Evolutionary conservation across 2,888 invertebrate genomes (phyloP), one percentile per base, ranked within the genome.

Genomic region (Stomorhina lunata): DNA sequence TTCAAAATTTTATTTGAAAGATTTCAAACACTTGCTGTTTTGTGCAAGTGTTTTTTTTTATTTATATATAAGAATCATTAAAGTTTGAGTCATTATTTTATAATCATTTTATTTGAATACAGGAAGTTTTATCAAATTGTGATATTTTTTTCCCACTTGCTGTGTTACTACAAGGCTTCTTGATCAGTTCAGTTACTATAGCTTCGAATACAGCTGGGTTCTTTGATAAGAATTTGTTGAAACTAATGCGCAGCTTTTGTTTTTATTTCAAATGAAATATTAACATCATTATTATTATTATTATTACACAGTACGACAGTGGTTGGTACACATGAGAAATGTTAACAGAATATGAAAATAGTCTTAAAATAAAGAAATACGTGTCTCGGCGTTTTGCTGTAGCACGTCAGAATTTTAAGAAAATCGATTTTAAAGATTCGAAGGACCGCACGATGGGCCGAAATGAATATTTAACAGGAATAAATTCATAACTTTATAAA

Each of bases 31-130:
- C 57, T 75, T 75, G 75, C 48, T 32, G 10, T 55, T n/a, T 65
- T 43, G 29, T 40, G 17, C 17, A 17, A 15, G 4, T 43, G 15
- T 27, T 37, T n/a, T 25, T 34, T 37, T 27, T 45, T 1, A 27
- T 20, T 7, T 20, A 27, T 17, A 17, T 53, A 7, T 32, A 34
- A 17, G n/a, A n/a, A n/a, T n/a, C n/a, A n/a, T n/a, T n/a, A n/a
- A 15, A n/a, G 7, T 27, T 65, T 79, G 72, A 79, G 65, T 79
- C 79, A 72, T 59, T n/a, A n/a, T n/a, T n/a, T n/a, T n/a, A n/a
- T n/a, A n/a, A n/a, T n/a, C n/a, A n/a, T n/a, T n/a, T 40, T 55
- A 37, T 79, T 79, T 65, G 48, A 22, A 25, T 17, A 27, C 71
- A 72, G 79, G 79, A 79, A 66, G 79, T 50, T 66, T 72, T 45